phyloP scores from a whole-genome alignment of 2,888 invertebrate species.

The Hofmannophila pseudospretella region DNA sequence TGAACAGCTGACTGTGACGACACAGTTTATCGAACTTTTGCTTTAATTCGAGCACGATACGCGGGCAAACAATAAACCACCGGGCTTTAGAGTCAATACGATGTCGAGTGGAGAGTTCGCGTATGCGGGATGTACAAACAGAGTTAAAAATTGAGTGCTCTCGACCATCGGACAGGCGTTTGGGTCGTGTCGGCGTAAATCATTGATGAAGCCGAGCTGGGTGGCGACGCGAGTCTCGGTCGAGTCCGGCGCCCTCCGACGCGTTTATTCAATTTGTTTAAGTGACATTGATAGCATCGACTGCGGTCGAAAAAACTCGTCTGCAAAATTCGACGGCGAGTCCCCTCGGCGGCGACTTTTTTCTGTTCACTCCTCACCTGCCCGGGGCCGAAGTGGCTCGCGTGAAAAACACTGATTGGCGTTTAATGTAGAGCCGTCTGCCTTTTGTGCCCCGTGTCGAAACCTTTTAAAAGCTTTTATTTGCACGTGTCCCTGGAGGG shows the following conservation, averaged over 20 bases:
- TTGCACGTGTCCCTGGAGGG: slow-evolving; percentile 12
- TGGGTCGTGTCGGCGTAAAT: slow-evolving; percentile 4
- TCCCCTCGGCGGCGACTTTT: slow-evolving; percentile 53
- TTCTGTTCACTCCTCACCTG: slow-evolving; percentile 65
- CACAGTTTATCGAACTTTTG: slow-evolving; percentile 63
- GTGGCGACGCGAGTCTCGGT: slow-evolving; percentile 34
- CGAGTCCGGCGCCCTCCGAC: slow-evolving; percentile 49
- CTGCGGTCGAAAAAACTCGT: slow-evolving; percentile 69
- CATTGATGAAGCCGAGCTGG: slow-evolving; percentile 7
- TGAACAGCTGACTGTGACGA: slow-evolving; percentile 72
- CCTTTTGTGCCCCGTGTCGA: slow-evolving; percentile 33
- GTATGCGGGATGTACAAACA: slow-evolving; percentile 11
- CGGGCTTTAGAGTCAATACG: slow-evolving; percentile 2
- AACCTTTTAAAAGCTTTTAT: slow-evolving; percentile 28
- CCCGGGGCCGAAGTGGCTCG: slow-evolving; percentile 49
- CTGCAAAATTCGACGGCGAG: slow-evolving; percentile 59
- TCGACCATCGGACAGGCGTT: slow-evolving; percentile 2
- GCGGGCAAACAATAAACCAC: slow-evolving; percentile 9
- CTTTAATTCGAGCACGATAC: slow-evolving; percentile 44
- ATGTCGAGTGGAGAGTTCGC: slow-evolving; percentile 4
- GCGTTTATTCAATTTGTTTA: slow-evolving; percentile 74
- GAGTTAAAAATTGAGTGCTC: slow-evolving; percentile 6
- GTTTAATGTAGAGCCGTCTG: slow-evolving; percentile 52
- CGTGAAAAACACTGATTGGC: slow-evolving; percentile 61
- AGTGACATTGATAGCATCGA: slow-evolving; percentile 74